phyloP scores from a whole-genome alignment of 2,113 vertebrate species.

The Melanerpes aurifrons region DNA sequence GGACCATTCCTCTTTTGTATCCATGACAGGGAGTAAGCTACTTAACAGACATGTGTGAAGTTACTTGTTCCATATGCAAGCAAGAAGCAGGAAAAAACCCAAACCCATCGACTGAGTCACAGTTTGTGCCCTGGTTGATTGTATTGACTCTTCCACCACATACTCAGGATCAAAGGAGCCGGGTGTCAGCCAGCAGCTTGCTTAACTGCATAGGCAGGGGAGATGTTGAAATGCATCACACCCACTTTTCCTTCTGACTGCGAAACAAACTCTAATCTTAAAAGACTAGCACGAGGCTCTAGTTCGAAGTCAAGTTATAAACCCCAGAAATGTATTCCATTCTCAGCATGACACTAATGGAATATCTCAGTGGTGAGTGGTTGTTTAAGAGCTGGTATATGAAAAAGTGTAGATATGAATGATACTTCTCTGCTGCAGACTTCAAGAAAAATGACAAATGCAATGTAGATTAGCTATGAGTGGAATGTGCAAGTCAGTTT shows the following conservation, averaged over 20 bases:
- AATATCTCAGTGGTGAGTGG: constrained; percentile 18
- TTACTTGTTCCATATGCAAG: background rate
- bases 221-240: background rate
- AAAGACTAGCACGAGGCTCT: background rate
- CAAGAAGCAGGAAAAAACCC: background rate
- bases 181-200: background rate
- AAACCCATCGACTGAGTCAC: background rate
- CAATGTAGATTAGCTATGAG: background rate
- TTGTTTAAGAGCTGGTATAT: background rate
- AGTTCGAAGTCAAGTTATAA: constrained; percentile 11
- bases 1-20: background rate
- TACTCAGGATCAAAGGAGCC: background rate
- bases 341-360: constrained; percentile 34
- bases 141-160: accelerated
- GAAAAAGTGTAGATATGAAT: background rate
- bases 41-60: background rate
- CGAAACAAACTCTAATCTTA: background rate
- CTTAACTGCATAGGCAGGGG: background rate
- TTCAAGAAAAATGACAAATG: background rate
- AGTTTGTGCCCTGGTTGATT: background rate
- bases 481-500: background rate
- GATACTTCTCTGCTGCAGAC: background rate
- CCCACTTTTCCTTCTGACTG: background rate
- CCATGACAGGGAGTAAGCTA: background rate
- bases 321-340: background rate